Percentiles rank a stretch among this genome's conserved stretches.
Evolutionary conservation across 2,113 vertebrate genomes (phyloP).

Genomic region (Illadopsis cleaveri): DNA sequence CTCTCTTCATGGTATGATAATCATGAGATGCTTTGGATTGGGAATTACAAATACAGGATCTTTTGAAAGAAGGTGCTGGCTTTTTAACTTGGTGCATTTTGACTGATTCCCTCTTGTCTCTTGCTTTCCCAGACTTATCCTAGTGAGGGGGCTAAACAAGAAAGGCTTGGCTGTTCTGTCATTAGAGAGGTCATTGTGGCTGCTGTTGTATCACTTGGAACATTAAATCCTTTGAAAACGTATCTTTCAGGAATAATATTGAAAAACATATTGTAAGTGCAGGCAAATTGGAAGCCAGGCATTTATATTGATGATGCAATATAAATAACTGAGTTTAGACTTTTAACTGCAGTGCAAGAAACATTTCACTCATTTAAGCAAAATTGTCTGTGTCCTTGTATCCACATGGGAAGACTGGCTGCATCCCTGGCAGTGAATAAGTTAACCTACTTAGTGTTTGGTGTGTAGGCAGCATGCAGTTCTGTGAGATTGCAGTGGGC

Average conservation of each 20-base stretch:
- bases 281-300: neutral
- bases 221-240: neutral
- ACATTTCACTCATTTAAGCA: neutral
- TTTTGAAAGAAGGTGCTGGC: neutral
- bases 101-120: neutral
- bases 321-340: neutral
- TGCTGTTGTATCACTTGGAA: neutral
- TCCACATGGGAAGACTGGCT: neutral
- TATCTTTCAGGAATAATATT: neutral
- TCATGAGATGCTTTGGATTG: neutral
- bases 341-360: neutral
- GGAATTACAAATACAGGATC: neutral
- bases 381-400: neutral
- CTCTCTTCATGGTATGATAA: neutral
- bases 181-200: neutral
- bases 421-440: slow-evolving; percentile 3
- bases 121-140: neutral
- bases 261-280: neutral
- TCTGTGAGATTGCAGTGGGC: slow-evolving; percentile 70
- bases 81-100: neutral
- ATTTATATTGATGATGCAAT: neutral
- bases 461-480: slow-evolving; percentile 61
- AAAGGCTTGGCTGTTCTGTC: neutral
- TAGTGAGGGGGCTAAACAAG: neutral
- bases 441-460: slow-evolving; percentile 60